Evolutionary conservation across 2,888 invertebrate species (phyloP).

Genomic region (Athalia rosae): DNA sequence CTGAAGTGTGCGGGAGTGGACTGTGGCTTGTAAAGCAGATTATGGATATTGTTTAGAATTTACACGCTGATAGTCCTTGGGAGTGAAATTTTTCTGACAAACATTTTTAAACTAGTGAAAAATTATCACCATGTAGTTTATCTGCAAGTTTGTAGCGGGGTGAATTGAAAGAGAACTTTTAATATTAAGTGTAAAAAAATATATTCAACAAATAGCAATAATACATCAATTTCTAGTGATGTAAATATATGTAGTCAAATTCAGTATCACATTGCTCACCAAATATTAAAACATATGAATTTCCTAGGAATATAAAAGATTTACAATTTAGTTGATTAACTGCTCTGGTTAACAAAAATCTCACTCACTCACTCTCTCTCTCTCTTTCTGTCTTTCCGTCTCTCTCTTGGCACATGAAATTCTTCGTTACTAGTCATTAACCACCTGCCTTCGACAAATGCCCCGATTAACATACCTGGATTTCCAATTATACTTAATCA

Average conservation of each 20-base stretch:
- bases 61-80: too few relatives aligned
- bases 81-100: too few relatives aligned
- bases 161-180: background rate
- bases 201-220: conserved; percentile 30
- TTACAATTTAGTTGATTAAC: background rate
- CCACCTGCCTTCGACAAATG: background rate
- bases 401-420: conserved; percentile 23
- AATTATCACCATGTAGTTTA: too few relatives aligned
- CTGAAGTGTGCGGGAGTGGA: too few relatives aligned
- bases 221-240: conserved; percentile 18
- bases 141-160: background rate
- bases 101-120: too few relatives aligned
- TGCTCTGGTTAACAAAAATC: background rate
- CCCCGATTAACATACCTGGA: background rate
- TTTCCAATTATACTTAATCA: background rate
- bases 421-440: conserved; percentile 4
- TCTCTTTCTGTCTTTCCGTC: too few relatives aligned
- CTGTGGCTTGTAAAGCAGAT: too few relatives aligned
- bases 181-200: conserved; percentile 35
- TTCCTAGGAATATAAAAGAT: conserved; percentile 25
- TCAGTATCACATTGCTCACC: conserved; percentile 1
- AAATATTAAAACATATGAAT: conserved; percentile 30
- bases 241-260: conserved; percentile 16
- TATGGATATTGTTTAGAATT: too few relatives aligned
- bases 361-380: background rate